phyloP scores from a whole-genome alignment of 2,888 invertebrate species.

The Acanthococcus lagerstroemiae region DNA sequence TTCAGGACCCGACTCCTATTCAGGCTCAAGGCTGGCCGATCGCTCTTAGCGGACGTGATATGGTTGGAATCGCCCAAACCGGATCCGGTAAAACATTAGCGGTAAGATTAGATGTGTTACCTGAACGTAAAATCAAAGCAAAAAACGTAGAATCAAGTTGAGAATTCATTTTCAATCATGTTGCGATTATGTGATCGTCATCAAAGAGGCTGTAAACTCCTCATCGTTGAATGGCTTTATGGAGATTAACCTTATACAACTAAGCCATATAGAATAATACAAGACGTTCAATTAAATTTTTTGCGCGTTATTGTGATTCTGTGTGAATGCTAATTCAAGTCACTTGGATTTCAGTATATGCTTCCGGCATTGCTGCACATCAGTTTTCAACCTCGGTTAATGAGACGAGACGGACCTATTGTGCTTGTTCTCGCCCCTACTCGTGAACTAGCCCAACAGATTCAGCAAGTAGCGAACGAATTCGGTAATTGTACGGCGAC shows the following conservation, averaged over 20 bases:
- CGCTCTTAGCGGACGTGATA: slow-evolving; percentile 78
- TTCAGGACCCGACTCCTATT: slow-evolving; percentile 82
- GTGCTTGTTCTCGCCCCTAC: slow-evolving; percentile 83
- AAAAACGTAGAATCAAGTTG: no score
- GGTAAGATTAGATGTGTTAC: slow-evolving; percentile 40
- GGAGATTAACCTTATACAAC: no score
- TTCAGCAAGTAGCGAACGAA: slow-evolving; percentile 81
- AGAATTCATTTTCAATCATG: no score
- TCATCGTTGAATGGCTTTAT: no score
- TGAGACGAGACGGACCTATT: slow-evolving; percentile 86
- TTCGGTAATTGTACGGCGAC: slow-evolving; percentile 84
- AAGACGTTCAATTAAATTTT: no score
- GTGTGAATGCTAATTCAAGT: slow-evolving; percentile 38
- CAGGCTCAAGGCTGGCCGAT: slow-evolving; percentile 96
- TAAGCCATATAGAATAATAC: no score
- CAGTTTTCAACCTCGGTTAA: slow-evolving; percentile 74
- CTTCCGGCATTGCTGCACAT: slow-evolving; percentile 94
- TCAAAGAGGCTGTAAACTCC: no score
- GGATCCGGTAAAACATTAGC: slow-evolving; percentile 86
- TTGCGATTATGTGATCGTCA: no score
- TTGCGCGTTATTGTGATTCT: background rate
- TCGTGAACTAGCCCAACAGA: slow-evolving; percentile 80
- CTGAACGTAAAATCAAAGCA: no score
- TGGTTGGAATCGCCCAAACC: slow-evolving; percentile 93
- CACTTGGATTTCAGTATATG: slow-evolving; percentile 55